These are phyloP conservation scores for Uloborus diversus DNA, from an alignment of 1,140 invertebrate species.

Conservation along the genomic window DNA sequence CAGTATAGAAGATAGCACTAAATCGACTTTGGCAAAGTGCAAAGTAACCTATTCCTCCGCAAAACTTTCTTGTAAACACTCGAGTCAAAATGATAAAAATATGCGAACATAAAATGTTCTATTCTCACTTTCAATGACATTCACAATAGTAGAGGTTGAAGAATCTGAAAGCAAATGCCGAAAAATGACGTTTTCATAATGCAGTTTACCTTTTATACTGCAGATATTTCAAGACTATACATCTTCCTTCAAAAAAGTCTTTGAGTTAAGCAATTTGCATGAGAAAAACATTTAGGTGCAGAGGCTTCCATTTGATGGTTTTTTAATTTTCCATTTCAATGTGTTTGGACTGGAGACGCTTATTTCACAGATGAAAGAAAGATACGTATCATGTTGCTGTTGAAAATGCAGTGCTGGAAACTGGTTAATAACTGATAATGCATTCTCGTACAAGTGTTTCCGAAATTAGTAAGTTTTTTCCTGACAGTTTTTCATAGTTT, in stretches of 20 bases:
- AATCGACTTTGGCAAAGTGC: too few relatives aligned
- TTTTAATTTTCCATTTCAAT: background rate
- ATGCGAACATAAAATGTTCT: conserved; percentile 14
- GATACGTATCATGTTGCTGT: too few relatives aligned
- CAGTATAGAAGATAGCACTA: too few relatives aligned
- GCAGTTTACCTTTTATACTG: conserved; percentile 14
- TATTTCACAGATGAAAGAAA: too few relatives aligned
- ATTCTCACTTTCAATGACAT: conserved; percentile 7
- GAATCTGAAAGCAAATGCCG: background rate
- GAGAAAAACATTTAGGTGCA: conserved; percentile 12
- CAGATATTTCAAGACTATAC: background rate
- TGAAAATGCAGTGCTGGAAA: too few relatives aligned
- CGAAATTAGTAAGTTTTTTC: too few relatives aligned
- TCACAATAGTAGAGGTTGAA: conserved; percentile 5
- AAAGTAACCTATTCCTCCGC: too few relatives aligned
- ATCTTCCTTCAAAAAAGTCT: background rate
- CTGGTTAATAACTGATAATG: too few relatives aligned
- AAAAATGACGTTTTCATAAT: conserved; percentile 45
- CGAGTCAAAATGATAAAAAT: conserved; percentile 27
- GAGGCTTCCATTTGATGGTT: background rate
- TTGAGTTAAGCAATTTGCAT: conserved; percentile 25
- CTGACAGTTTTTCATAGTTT: too few relatives aligned
- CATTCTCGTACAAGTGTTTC: too few relatives aligned
- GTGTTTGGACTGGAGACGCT: background rate
- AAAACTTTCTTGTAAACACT: too few relatives aligned